Evolutionary conservation across 1,140 invertebrate species (phyloP), one percentile per base, ranked within the genome.

Genomic region (Thrips palmi): DNA sequence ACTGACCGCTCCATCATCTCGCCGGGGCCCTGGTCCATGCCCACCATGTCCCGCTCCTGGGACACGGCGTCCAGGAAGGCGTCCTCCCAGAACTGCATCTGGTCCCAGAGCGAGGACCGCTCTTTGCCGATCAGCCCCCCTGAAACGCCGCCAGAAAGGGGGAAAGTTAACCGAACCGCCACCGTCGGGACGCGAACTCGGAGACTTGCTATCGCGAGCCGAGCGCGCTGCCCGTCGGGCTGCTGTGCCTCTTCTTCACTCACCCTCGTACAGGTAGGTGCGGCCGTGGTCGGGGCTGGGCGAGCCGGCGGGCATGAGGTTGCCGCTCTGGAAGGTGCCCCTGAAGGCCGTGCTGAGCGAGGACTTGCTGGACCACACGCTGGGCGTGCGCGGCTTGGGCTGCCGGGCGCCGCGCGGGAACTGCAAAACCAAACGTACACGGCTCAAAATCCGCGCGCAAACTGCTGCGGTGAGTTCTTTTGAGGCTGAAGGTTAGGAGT

Each of bases 71-170:
- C 94, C 18, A 98, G 63, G 54, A 98, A 99, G 0, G 87, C 84
- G 58, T 98, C 93, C 60, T 99, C 94, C 94, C 96, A 99, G 59
- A 98, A 98, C 52, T 97, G 89, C 84, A 97, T 93, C 63, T 97
- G 86, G 57, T 98, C 92, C 93, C 94, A 98, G n/a, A 98, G 57
- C 23, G 73, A 71, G 3, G 81, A 82, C 45, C 89, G 66, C 32
- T 80, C 74, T 53, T 80, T 82, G 2, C 70, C 71, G 53, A 67
- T 37, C 24, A 62, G 47, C 23, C 59, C 57, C 54, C n/a, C n/a
- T n/a, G n/a, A n/a, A n/a, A n/a, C n/a, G n/a, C n/a, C n/a, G n/a
- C 21, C n/a, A n/a, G n/a, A n/a, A n/a, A n/a, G n/a, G n/a, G n/a
- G n/a, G n/a, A n/a, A n/a, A n/a, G n/a, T n/a, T n/a, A n/a, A n/a